phyloP scores from a whole-genome alignment of 2,797 vertebrate species.

The Lateolabrax maculatus region DNA sequence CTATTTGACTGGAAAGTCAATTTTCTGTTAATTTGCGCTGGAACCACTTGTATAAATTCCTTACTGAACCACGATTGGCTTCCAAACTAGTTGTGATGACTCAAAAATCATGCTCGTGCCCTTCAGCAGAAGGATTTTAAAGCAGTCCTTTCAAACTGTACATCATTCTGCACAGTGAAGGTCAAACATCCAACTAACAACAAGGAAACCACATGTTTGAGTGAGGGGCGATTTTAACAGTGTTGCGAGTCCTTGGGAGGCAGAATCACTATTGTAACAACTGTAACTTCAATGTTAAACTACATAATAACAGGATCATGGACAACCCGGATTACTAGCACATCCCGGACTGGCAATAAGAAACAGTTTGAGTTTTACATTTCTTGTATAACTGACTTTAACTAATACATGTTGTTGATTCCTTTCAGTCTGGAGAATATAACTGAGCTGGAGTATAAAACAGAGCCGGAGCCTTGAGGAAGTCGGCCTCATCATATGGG shows the following conservation, averaged over 20 bases:
- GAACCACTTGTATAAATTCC: not conserved
- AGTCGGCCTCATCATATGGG: constrained; percentile 42
- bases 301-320: too few relatives aligned
- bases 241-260: not conserved
- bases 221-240: not conserved
- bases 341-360: too few relatives aligned
- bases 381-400: not conserved
- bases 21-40: too few relatives aligned
- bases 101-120: too few relatives aligned
- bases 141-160: not conserved
- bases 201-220: not conserved
- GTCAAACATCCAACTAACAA: not conserved
- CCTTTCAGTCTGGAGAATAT: constrained; percentile 17
- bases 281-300: not conserved
- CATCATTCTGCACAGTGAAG: constrained; percentile 8
- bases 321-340: not conserved
- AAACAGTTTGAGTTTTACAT: not conserved
- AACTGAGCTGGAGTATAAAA: too few relatives aligned
- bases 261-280: not conserved
- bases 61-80: not conserved
- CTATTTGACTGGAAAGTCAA: not conserved
- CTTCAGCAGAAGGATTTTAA: not conserved
- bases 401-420: constrained; percentile 7
- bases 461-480: constrained; percentile 30
- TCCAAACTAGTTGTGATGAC: not conserved